Conservation (phyloP, 2,888 invertebrate genomes). For the Anorthoa munda region DNA sequence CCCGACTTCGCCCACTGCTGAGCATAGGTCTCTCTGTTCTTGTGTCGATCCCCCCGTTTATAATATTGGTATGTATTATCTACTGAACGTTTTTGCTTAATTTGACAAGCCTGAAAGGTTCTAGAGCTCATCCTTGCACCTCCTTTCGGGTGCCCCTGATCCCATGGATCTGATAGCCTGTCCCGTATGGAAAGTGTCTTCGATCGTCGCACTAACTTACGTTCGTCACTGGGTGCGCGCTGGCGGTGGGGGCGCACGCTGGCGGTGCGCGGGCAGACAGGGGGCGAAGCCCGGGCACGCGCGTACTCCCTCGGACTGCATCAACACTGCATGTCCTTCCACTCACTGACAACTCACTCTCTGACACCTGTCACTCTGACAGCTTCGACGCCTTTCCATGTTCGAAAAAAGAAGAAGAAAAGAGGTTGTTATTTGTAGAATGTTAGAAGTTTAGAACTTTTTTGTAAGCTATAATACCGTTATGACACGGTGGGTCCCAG, state of each 20-base stretch:
- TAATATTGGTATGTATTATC: too few relatives aligned
- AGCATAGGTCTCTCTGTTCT: too few relatives aligned
- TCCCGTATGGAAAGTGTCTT: too few relatives aligned
- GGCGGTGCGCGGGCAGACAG: slow-evolving; percentile 16
- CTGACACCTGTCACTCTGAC: slow-evolving; percentile 18
- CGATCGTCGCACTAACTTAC: neutral
- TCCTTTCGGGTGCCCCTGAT: neutral
- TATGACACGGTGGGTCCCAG: neutral
- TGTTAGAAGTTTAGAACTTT: slow-evolving; percentile 3
- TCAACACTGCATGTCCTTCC: slow-evolving; percentile 33
- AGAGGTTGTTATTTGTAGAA: slow-evolving; percentile 5
- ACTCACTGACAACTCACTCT: slow-evolving; percentile 30
- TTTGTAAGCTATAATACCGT: neutral
- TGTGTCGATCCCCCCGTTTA: too few relatives aligned
- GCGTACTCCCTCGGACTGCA: slow-evolving; percentile 49
- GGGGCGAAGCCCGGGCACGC: slow-evolving; percentile 50
- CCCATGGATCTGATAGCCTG: neutral
- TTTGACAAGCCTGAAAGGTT: neutral
- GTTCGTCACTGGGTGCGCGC: slow-evolving; percentile 18
- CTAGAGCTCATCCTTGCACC: neutral
- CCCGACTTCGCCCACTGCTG: too few relatives aligned
- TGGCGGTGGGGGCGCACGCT: slow-evolving; percentile 6
- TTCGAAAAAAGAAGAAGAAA: slow-evolving; percentile 33
- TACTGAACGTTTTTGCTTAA: neutral
- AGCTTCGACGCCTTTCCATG: slow-evolving; percentile 35